A percentile compares a stretch with the other conserved stretches of the same genome.
Conservation (phyloP, 2,888 invertebrate genomes). For the Calameuta filiformis region DNA sequence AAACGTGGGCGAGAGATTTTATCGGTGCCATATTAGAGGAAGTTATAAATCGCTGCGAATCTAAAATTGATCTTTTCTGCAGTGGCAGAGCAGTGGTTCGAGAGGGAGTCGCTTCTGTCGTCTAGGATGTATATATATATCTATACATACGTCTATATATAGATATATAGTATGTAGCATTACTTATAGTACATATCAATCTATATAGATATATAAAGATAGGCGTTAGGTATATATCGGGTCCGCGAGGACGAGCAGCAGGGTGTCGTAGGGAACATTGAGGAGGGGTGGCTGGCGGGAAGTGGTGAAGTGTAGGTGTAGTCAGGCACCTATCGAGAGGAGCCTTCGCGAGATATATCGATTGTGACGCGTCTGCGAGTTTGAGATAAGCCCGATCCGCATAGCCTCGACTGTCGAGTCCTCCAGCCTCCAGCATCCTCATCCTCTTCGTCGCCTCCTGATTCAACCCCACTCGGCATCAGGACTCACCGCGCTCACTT, state of each 20-base stretch:
- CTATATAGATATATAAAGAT: conserved; percentile 36
- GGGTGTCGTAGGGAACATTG: conserved; percentile 5
- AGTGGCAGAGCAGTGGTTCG: conserved; percentile 29
- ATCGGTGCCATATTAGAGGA: conserved; percentile 65
- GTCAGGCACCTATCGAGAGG: conserved; percentile 47
- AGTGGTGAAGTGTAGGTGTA: conserved; percentile 14
- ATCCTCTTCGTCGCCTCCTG: not conserved
- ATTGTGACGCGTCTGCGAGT: conserved; percentile 65
- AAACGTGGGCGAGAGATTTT: conserved; percentile 33
- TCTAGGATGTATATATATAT: too few species aligned
- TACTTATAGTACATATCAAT: conserved; percentile 24
- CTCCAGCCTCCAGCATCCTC: not conserved
- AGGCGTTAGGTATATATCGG: conserved; percentile 26
- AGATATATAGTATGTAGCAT: not conserved
- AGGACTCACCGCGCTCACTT: too few species aligned
- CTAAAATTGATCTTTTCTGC: conserved; percentile 67
- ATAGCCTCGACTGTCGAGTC: conserved; percentile 40
- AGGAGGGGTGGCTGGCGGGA: conserved; percentile 5
- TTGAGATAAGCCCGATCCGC: conserved; percentile 63
- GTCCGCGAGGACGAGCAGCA: conserved; percentile 15
- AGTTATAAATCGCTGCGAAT: conserved; percentile 66
- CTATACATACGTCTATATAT: too few species aligned
- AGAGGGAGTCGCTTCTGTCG: conserved; percentile 4
- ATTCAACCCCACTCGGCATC: too few species aligned
- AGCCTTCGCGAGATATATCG: conserved; percentile 64